Base-by-base conservation (phyloP, 2,888 invertebrate genomes). In the Adelphocoris suturalis region DNA sequence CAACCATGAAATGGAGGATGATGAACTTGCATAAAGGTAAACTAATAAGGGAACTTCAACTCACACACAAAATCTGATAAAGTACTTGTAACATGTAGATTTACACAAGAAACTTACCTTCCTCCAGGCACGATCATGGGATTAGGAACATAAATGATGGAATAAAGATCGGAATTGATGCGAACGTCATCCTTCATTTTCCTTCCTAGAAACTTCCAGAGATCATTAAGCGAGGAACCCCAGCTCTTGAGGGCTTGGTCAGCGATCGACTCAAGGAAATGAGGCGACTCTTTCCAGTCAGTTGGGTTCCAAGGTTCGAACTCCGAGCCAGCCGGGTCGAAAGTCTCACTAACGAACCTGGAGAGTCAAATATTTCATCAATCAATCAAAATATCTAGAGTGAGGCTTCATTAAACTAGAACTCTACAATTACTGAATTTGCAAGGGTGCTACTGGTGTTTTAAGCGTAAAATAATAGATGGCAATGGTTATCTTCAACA, bases 41-140 rank as follows among this genome's bases (percentile, higher is more conserved):
- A n/a, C n/a, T n/a, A n/a, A n/a, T n/a, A n/a, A n/a, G n/a, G n/a
- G n/a, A n/a, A n/a, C n/a, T n/a, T n/a, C n/a, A n/a, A n/a, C n/a
- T n/a, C n/a, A n/a, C n/a, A n/a, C n/a, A n/a, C n/a, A n/a, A n/a
- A n/a, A n/a, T n/a, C n/a, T n/a, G n/a, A n/a, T n/a, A n/a, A n/a
- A n/a, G n/a, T n/a, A n/a, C n/a, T n/a, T n/a, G n/a, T n/a, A n/a
- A n/a, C n/a, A n/a, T n/a, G n/a, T n/a, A n/a, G n/a, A n/a, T n/a
- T n/a, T n/a, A n/a, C n/a, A n/a, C n/a, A 76, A 13, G 14, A 19
- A 14, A 28, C 84, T 55, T 52, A 88, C 88, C 88, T 88, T 13
- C 98, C 99, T 76, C 99, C 99, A 19, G 99, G 99, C 0, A 98
- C 96, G 91, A 97, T 96, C 1, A 97, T 96, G 19, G 97, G 96